Evolutionary conservation across 2,888 invertebrate species (phyloP).

Genomic region (Hylaea fasciaria): DNA sequence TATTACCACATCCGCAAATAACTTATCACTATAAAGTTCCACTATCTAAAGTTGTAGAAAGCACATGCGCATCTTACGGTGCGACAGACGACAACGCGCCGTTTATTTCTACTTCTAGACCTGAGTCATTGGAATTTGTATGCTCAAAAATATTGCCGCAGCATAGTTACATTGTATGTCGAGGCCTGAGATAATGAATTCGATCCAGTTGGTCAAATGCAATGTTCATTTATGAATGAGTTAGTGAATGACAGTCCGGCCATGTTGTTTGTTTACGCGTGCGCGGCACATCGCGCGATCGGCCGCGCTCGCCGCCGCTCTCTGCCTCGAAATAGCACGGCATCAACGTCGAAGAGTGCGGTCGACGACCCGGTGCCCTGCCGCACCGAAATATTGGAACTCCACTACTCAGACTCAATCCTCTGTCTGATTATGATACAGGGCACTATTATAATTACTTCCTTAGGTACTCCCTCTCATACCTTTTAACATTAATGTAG

Average conservation of each 20-base stretch:
- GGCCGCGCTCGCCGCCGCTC: conserved; percentile 69
- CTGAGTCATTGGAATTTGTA: neutral
- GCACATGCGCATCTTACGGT: conserved; percentile 1
- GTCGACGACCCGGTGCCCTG: conserved; percentile 80
- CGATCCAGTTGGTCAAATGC: conserved; percentile 73
- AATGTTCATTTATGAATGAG: conserved; percentile 81
- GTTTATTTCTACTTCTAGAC: neutral
- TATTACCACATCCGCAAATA: neutral
- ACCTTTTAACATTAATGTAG: neutral
- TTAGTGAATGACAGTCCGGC: conserved; percentile 83
- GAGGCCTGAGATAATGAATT: conserved; percentile 59
- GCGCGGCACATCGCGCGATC: conserved; percentile 68
- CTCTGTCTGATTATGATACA: conserved; percentile 64
- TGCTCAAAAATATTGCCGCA: neutral
- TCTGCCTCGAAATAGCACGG: conserved; percentile 81
- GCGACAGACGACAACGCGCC: neutral
- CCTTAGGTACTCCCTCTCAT: conserved; percentile 42
- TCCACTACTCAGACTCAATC: conserved; percentile 69
- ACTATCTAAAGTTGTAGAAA: neutral
- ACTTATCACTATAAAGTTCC: neutral
- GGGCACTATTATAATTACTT: conserved; percentile 55
- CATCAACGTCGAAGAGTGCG: conserved; percentile 75
- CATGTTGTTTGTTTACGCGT: conserved; percentile 82
- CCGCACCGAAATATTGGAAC: conserved; percentile 81
- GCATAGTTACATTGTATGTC: conserved; percentile 15